Percentiles rank a stretch among this genome's conserved stretches.
phyloP scores from a whole-genome alignment of 1,140 invertebrate species.

The Triops longicaudatus region DNA sequence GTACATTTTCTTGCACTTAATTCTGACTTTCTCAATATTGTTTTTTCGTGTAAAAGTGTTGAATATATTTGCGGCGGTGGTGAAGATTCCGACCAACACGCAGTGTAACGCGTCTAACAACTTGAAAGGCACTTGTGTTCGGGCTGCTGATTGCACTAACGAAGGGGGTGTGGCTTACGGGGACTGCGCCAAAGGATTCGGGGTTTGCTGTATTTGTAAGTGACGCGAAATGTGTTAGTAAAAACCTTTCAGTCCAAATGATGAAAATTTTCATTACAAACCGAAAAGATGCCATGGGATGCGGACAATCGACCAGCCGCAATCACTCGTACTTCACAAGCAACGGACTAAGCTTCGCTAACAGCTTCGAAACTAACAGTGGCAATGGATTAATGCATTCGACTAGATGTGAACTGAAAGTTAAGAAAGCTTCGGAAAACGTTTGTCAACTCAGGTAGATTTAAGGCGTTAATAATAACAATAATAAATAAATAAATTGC shows the following conservation, averaged over 20 bases:
- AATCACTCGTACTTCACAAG: slow-evolving; percentile 80
- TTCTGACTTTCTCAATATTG: background rate
- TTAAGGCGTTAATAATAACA: background rate
- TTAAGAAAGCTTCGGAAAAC: slow-evolving; percentile 62
- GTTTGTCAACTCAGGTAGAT: slow-evolving; percentile 69
- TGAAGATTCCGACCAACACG: background rate
- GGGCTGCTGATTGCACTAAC: slow-evolving; percentile 52
- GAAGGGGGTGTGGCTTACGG: slow-evolving; percentile 60
- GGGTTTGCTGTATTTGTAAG: slow-evolving; percentile 65
- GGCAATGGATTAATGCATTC: background rate
- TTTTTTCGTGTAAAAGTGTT: background rate
- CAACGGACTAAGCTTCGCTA: slow-evolving; percentile 54
- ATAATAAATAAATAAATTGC: background rate
- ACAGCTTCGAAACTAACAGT: slow-evolving; percentile 47
- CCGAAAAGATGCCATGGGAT: slow-evolving; percentile 52
- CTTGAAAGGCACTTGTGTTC: slow-evolving; percentile 60
- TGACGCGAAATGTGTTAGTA: slow-evolving; percentile 28
- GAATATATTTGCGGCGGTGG: background rate
- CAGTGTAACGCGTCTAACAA: background rate
- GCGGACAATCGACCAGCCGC: slow-evolving; percentile 60
- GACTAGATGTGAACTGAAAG: slow-evolving; percentile 58
- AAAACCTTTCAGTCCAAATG: background rate
- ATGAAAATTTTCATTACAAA: slow-evolving; percentile 44
- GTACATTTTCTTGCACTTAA: background rate
- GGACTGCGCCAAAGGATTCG: slow-evolving; percentile 65